Conservation (phyloP, 2,888 invertebrate species). For the Deroplatys truncata region DNA sequence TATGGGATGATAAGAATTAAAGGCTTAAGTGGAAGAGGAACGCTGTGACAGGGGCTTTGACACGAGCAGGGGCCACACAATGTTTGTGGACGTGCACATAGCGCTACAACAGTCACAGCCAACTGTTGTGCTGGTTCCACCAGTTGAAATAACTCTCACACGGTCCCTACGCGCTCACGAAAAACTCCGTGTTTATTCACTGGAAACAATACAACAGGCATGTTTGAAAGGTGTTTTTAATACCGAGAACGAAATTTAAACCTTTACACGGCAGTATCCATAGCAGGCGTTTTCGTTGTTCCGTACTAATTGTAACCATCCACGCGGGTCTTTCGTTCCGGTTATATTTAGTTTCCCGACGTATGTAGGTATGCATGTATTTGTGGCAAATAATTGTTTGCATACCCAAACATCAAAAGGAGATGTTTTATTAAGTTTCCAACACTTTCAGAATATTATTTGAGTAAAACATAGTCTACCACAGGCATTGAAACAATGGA, state of each 20-base stretch:
- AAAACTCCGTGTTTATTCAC: neutral
- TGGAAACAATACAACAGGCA: neutral
- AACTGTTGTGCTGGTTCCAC: neutral
- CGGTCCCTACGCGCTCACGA: neutral
- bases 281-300: neutral
- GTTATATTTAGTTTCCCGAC: neutral
- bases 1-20: neutral
- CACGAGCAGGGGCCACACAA: neutral
- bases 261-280: neutral
- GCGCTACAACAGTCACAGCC: neutral
- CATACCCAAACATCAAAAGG: neutral
- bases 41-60: neutral
- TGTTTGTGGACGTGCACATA: neutral
- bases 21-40: neutral
- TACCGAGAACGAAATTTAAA: neutral
- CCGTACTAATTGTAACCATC: neutral
- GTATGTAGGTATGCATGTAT: neutral
- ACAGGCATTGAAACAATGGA: too few relatives aligned
- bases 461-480: too few relatives aligned
- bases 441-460: too few relatives aligned
- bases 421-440: too few relatives aligned
- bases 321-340: neutral
- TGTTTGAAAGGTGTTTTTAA: neutral
- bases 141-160: constrained; percentile 3
- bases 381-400: neutral